Evolutionary conservation across 2,797 vertebrate species (phyloP), one percentile per base, ranked within the genome.

Genomic region (Sebastes hubbsi): DNA sequence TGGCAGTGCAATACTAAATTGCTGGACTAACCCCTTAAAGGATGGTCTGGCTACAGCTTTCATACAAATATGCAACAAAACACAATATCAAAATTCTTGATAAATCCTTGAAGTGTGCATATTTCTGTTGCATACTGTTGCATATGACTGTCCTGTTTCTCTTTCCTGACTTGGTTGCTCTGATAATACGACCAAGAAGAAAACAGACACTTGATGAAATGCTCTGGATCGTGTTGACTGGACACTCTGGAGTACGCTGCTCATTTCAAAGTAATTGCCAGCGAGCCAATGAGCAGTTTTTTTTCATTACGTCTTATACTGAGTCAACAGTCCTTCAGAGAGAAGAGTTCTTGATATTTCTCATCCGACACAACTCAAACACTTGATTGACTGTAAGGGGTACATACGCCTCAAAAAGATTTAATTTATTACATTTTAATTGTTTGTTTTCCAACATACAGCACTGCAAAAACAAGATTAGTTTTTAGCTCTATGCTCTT

Each of bases 181-280:
- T 46, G 59, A 69, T 3, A 20, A 59, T 6, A 30, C 9, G 9
- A 36, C 18, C 6, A 58, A 32, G 16, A 36, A n/a, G 18, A n/a
- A 62, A 56, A 38, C 36, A 38, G 36, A 46, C n/a, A 32, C 29
- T 64, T 72, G 6, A 25, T n/a, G 29, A 73, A 78, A 52, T 67
- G 30, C 64, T 69, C 10, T 29, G 24, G 16, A 54, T 75, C 56
- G 27, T 65, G 62, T 46, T 64, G 59, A 70, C 11, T 63, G 27
- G 29, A n/a, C 36, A 25, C 63, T 62, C 30, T 2, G 38, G 49
- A 34, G 25, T 2, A 22, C 20, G 7, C 22, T 49, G 59, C 46
- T 60, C 54, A 58, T 65, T 82, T 82, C 38, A 60, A 38, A 69
- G 59, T 72, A 61, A 61, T 55, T 55, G 4, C n/a, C 38, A 42